Base-by-base conservation (phyloP, 2,797 vertebrate species). In the Coendou prehensilis region DNA sequence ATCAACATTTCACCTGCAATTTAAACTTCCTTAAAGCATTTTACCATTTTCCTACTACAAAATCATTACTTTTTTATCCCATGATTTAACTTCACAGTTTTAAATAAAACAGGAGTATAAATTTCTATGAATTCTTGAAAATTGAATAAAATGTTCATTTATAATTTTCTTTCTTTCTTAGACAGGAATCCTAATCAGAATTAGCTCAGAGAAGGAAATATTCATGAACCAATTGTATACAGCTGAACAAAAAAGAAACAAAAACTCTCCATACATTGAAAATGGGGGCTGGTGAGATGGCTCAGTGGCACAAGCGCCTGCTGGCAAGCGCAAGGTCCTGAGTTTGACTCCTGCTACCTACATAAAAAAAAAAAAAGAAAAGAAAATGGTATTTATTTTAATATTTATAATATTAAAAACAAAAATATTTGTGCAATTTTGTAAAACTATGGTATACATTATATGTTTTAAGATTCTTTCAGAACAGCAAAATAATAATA, bases 61-160 rank as follows among this genome's bases (percentile, higher is more conserved):
- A 81, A 82, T 15, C 41, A 59, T 73, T 61, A 84, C 6, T 2
- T 37, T 83, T 88, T 93, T 86, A 79, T 50, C 9, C 7, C 79
- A 41, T 30, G 2, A 86, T 78, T 94, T 91, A 57, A 91, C 45
- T 83, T 91, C 37, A 91, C n/a, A 84, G 22, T 52, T 93, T 17
- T 37, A 61, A 92, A 57, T 81, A 94, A 93, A 78, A 76, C 1
- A 71, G 67, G n/a, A 78, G 9, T 89, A 47, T 41, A 94, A 94
- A 91, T 85, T 71, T 6, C 13, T 22, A 92, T 20, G 9, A 76
- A 89, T 86, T 69, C 47, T 56, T 85, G 33, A 84, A 94, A 95
- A 63, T 63, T 87, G 87, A 90, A 57, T 85, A 81, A 85, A 92
- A 57, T 3, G 37, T 45, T 75, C 14, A 90, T 85, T 28, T 59